Conservation (phyloP, 2,797 vertebrate genomes). For the Furcifer pardalis region DNA sequence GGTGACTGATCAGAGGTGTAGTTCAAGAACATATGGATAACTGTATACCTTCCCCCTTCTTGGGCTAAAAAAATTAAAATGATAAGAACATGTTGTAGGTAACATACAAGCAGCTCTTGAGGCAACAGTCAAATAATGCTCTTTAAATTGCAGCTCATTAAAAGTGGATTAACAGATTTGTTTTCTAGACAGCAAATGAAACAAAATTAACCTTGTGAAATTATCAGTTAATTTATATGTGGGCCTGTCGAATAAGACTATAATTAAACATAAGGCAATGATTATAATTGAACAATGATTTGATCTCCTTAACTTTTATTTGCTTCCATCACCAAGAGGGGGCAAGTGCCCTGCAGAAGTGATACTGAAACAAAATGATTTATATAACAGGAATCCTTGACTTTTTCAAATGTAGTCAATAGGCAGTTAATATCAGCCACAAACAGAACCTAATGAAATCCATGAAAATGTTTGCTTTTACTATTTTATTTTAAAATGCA, state of each 20-base stretch:
- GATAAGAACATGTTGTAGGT: slow-evolving; percentile 1
- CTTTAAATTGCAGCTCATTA: slow-evolving; percentile 41
- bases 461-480: not conserved
- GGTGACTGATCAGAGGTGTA: not conserved
- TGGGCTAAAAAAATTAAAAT: not conserved
- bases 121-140: slow-evolving; percentile 25
- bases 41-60: slow-evolving; percentile 25
- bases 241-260: slow-evolving; percentile 28
- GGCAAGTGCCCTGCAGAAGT: not conserved
- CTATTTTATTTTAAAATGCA: slow-evolving; percentile 1
- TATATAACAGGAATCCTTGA: accelerated
- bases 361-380: not conserved
- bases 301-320: not conserved
- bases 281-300: slow-evolving; percentile 39
- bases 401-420: accelerated
- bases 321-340: not conserved
- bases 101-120: not conserved
- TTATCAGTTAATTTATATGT: slow-evolving; percentile 59
- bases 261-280: slow-evolving; percentile 25
- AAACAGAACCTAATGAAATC: not conserved
- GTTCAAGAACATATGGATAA: not conserved
- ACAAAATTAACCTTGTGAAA: slow-evolving; percentile 30
- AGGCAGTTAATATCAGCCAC: not conserved
- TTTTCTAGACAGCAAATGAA: slow-evolving; percentile 46
- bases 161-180: slow-evolving; percentile 54